phyloP scores from a whole-genome alignment of 2,797 vertebrate genomes.

The Graptemys geographica region DNA sequence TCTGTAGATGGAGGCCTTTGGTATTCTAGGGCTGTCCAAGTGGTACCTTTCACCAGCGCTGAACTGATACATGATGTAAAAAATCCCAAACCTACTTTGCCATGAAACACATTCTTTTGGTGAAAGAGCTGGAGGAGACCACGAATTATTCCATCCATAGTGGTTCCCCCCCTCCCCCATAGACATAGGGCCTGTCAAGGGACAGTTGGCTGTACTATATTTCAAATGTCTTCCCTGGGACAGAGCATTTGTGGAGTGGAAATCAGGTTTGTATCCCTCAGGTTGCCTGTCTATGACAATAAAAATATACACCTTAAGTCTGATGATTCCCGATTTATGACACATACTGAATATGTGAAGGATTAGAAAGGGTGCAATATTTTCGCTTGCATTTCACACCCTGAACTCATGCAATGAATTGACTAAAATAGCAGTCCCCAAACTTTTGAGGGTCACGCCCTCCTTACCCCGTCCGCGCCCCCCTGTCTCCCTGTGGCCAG shows the following conservation, averaged over 20 bases:
- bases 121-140: background rate
- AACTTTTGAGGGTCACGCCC: too few species aligned
- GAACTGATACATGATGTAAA: background rate
- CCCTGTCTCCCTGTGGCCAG: too few species aligned
- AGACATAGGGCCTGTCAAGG: background rate
- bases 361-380: too few species aligned
- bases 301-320: too few species aligned
- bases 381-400: too few species aligned
- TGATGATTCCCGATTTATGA: too few species aligned
- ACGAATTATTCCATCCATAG: conserved; percentile 40
- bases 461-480: too few species aligned
- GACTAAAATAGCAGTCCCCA: too few species aligned
- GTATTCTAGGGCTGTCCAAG: background rate
- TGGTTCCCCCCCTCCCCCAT: background rate
- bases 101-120: background rate
- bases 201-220: background rate
- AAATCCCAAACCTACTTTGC: background rate
- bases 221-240: background rate
- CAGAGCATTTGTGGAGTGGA: background rate
- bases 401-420: too few species aligned
- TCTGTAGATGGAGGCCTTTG: background rate
- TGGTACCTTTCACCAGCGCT: background rate
- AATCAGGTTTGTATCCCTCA: too few species aligned
- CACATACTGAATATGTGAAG: too few species aligned
- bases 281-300: too few species aligned